Percentiles rank a stretch among this genome's conserved stretches.
These are phyloP conservation scores for Thalassoma bifasciatum DNA, from an alignment of 2,113 vertebrate species.

Conservation along the genomic window DNA sequence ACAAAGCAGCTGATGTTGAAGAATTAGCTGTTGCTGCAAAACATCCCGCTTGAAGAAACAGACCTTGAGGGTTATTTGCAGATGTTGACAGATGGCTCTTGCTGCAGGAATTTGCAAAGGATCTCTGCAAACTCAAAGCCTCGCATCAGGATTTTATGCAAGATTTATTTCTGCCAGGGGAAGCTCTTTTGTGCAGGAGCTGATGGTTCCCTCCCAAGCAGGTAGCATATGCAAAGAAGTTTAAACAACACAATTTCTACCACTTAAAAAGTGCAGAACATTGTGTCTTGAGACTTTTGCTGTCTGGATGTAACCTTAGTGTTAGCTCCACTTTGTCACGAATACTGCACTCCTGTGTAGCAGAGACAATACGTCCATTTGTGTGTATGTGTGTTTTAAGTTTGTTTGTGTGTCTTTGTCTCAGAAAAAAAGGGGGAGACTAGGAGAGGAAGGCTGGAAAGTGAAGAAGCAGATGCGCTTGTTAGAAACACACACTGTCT, in stretches of 20 bases:
- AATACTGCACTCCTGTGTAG: conserved; percentile 37
- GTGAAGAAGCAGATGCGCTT: conserved; percentile 74
- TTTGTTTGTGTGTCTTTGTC: conserved; percentile 40
- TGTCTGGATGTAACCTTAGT: conserved; percentile 59
- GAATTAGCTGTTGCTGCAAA: neutral
- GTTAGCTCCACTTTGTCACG: conserved; percentile 58
- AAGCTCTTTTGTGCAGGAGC: too few relatives aligned
- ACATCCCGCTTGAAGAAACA: neutral
- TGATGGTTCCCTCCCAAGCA: too few relatives aligned
- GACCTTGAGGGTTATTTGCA: neutral
- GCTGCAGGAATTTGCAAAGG: neutral
- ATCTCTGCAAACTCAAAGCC: neutral
- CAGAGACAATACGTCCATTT: conserved; percentile 12
- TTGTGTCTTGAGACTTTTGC: neutral
- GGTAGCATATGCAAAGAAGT: too few relatives aligned
- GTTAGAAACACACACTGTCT: conserved; percentile 68
- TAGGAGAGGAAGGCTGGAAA: conserved; percentile 40
- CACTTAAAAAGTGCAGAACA: neutral
- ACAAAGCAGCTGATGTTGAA: neutral
- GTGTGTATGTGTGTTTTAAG: conserved; percentile 5
- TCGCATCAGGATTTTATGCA: neutral
- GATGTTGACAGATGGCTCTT: neutral
- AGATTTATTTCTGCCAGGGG: neutral
- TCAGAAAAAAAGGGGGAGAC: conserved; percentile 8
- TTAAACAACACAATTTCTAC: too few relatives aligned